Conservation (phyloP, 1,140 invertebrate species). For the Cherax quadricarinatus region DNA sequence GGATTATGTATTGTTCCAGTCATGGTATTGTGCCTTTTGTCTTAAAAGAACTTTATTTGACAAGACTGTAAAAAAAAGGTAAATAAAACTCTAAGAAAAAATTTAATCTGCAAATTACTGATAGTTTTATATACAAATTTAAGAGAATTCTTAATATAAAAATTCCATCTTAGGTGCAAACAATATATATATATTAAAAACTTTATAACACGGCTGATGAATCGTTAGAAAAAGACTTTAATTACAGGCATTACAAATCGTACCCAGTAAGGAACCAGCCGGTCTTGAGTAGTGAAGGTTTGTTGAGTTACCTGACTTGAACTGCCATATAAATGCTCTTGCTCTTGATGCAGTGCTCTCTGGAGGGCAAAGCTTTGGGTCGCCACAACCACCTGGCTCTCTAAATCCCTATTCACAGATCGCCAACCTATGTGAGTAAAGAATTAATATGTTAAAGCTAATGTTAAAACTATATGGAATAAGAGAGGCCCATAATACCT, state of each 20-base stretch:
- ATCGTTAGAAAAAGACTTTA: slow-evolving; percentile 77
- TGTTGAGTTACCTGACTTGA: slow-evolving; percentile 76
- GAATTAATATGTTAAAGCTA: slow-evolving; percentile 41
- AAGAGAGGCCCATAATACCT: too few species aligned
- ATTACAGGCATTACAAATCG: slow-evolving; percentile 77
- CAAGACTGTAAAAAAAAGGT: too few species aligned
- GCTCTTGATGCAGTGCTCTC: slow-evolving; percentile 78
- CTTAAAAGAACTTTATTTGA: too few species aligned
- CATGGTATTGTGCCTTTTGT: too few species aligned
- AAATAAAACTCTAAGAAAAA: too few species aligned
- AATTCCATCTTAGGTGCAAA: too few species aligned
- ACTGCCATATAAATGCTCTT: slow-evolving; percentile 82
- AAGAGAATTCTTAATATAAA: too few species aligned
- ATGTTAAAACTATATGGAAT: background rate
- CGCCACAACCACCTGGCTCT: slow-evolving; percentile 92
- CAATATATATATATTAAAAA: too few species aligned
- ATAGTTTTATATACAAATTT: too few species aligned
- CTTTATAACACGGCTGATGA: background rate
- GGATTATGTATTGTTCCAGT: too few species aligned
- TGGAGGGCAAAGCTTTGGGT: slow-evolving; percentile 86
- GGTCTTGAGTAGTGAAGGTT: slow-evolving; percentile 77
- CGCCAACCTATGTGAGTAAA: slow-evolving; percentile 78
- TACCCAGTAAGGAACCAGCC: slow-evolving; percentile 79
- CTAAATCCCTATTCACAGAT: slow-evolving; percentile 94
- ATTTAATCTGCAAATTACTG: too few species aligned